These are phyloP conservation scores for Drosophila anceps DNA, from an alignment of 2,888 invertebrate genomes.

Conservation along the genomic window DNA sequence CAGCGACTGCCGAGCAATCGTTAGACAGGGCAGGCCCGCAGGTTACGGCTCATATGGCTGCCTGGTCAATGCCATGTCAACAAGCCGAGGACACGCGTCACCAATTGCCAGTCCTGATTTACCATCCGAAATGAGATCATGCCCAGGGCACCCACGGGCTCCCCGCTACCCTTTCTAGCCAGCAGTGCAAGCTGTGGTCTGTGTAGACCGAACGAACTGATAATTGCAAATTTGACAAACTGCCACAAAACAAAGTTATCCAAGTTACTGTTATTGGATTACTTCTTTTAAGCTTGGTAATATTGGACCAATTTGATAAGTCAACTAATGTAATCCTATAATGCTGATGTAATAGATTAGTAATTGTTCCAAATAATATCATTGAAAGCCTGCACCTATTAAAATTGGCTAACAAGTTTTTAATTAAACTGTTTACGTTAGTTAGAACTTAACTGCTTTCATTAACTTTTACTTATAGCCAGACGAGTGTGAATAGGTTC, in stretches of 20 bases:
- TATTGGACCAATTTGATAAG: not conserved
- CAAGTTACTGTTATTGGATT: not conserved
- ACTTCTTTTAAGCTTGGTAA: not conserved
- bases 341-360: not conserved
- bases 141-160: not conserved
- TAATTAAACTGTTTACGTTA: not conserved
- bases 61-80: slow-evolving; percentile 65
- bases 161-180: not conserved
- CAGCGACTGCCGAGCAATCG: not conserved
- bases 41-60: slow-evolving; percentile 28
- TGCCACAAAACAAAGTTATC: not conserved
- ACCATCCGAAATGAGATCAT: slow-evolving; percentile 24
- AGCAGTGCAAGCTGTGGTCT: not conserved
- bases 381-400: not conserved
- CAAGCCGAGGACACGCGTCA: slow-evolving; percentile 63
- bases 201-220: not conserved
- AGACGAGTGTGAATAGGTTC: not conserved
- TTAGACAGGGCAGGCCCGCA: slow-evolving; percentile 2
- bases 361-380: slow-evolving; percentile 11
- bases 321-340: not conserved
- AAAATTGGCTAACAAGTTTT: not conserved
- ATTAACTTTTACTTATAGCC: not conserved
- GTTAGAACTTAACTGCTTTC: not conserved
- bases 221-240: slow-evolving; percentile 17
- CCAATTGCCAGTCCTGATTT: slow-evolving; percentile 63